Evolutionary conservation across 2,888 invertebrate genomes (phyloP).

Genomic region (Meandrusa payeni): DNA sequence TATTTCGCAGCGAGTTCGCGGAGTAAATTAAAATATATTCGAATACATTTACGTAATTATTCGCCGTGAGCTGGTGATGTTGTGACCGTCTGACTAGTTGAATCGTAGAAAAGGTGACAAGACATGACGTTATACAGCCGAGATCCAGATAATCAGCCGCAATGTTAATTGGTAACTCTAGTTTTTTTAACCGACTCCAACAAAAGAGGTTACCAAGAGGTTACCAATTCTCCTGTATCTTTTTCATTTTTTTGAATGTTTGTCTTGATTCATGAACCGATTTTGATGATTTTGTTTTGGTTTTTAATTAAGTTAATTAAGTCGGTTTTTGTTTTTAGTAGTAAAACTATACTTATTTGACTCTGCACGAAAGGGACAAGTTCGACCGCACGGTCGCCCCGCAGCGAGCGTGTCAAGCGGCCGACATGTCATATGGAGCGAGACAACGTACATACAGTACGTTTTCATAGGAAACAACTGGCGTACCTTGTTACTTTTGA

Average conservation of each 20-base stretch:
- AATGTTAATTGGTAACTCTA: conserved; percentile 67
- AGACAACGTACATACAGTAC: conserved; percentile 47
- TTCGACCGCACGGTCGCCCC: conserved; percentile 14
- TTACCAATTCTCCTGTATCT: too few species aligned
- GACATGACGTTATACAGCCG: conserved; percentile 42
- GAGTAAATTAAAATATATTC: conserved; percentile 30
- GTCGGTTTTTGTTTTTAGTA: too few species aligned
- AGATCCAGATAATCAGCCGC: conserved; percentile 31
- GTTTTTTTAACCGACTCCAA: too few species aligned
- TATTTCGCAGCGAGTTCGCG: conserved; percentile 44
- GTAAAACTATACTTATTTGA: too few species aligned
- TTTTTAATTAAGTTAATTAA: too few species aligned
- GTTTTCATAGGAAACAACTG: conserved; percentile 69
- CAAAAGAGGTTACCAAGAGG: too few species aligned
- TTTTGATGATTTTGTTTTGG: too few species aligned
- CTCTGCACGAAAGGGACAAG: too few species aligned
- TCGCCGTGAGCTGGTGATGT: conserved; percentile 1
- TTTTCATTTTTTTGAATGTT: conserved; percentile 2
- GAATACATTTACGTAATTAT: conserved; percentile 22
- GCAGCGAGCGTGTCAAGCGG: conserved; percentile 38
- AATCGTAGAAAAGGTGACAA: conserved; percentile 26
- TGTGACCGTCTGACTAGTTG: neutral
- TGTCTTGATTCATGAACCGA: too few species aligned
- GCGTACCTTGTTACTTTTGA: conserved; percentile 52
- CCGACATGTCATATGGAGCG: conserved; percentile 77